Conservation (phyloP, 2,888 invertebrate species). For the Mantis religiosa region DNA sequence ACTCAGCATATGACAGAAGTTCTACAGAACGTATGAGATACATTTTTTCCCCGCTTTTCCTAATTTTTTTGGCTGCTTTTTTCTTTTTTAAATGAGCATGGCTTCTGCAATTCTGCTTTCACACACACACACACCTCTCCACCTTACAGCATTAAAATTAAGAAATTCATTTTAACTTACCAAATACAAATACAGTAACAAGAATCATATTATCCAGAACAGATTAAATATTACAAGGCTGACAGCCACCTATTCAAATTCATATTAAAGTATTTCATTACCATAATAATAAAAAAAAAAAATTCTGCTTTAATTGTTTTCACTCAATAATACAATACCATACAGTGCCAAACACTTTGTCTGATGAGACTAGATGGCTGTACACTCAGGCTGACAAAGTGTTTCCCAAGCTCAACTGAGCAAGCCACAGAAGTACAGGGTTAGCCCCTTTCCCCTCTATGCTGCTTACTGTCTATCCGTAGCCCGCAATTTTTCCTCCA, state of each 20-base stretch:
- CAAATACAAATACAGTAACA: constrained; percentile 24
- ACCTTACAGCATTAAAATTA: constrained; percentile 20
- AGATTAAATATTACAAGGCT: constrained; percentile 13
- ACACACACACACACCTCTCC: constrained; percentile 2
- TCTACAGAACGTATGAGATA: constrained; percentile 29
- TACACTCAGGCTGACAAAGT: constrained; percentile 24
- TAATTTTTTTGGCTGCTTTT: not conserved
- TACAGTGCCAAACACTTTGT: constrained; percentile 26
- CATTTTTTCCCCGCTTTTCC: constrained; percentile 7
- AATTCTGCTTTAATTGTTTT: constrained; percentile 19
- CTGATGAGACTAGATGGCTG: constrained; percentile 24
- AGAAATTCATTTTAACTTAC: constrained; percentile 19
- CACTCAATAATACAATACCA: constrained; percentile 31
- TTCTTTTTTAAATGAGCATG: constrained; percentile 21
- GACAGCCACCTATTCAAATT: constrained; percentile 19
- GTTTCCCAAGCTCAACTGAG: constrained; percentile 18
- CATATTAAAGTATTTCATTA: constrained; percentile 20
- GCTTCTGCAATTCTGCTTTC: constrained; percentile 12
- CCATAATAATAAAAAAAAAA: not conserved
- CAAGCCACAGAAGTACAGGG: constrained; percentile 1
- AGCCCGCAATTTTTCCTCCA: constrained; percentile 89
- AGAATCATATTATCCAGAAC: constrained; percentile 21
- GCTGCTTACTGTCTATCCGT: constrained; percentile 78
- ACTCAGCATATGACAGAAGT: constrained; percentile 29
- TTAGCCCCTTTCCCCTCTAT: not conserved